These are phyloP conservation scores for Bruchidius siliquastri DNA, from an alignment of 2,888 invertebrate genomes.

Conservation along the genomic window DNA sequence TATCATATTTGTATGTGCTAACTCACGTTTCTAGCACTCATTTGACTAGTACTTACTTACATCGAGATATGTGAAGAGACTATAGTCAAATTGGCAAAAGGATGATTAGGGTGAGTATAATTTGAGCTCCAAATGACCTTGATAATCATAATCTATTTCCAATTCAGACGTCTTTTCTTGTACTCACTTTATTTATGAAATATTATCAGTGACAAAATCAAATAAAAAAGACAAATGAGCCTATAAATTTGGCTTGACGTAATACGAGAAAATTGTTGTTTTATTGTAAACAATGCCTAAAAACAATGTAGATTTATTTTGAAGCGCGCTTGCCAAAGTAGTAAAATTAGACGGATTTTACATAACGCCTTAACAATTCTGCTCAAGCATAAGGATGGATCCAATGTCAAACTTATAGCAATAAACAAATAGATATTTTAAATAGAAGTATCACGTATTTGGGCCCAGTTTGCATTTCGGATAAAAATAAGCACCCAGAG, in stretches of 20 bases:
- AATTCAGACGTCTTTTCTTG: not conserved
- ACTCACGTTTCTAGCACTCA: too few species aligned
- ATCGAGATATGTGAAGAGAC: too few species aligned
- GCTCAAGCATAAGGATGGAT: not conserved
- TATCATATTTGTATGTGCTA: too few species aligned
- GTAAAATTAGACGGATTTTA: not conserved
- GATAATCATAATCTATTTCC: not conserved
- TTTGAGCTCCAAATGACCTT: not conserved
- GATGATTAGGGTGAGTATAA: not conserved
- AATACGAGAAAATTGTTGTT: conserved; percentile 14
- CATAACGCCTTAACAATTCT: not conserved
- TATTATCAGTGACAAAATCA: not conserved
- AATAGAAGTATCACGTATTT: not conserved
- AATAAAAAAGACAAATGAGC: not conserved
- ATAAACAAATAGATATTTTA: not conserved
- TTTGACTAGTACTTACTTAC: too few species aligned
- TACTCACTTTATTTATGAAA: not conserved
- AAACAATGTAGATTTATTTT: conserved; percentile 12
- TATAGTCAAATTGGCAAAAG: too few species aligned
- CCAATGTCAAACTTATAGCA: not conserved
- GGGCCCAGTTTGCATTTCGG: not conserved
- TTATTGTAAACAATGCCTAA: conserved; percentile 19
- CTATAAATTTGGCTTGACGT: not conserved
- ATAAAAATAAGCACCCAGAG: not conserved
- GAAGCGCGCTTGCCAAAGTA: not conserved